Percentiles rank a stretch among this genome's conserved stretches.
These are phyloP conservation scores for Hemicentrotus pulcherrimus DNA, from an alignment of 35 echinoderm and acorn worm species.

Conservation along the genomic window DNA sequence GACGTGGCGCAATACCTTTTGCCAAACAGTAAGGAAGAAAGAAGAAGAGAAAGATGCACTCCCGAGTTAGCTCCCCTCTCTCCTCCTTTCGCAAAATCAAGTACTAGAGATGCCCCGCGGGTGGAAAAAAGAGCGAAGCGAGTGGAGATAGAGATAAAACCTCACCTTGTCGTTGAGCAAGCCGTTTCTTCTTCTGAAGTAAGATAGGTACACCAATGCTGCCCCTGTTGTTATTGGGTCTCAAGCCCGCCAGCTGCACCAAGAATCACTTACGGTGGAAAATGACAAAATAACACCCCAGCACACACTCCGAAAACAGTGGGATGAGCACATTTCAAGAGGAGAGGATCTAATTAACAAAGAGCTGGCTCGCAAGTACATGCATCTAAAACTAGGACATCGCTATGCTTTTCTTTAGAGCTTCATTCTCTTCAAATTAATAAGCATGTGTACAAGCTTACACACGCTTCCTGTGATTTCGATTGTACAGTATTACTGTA, in stretches of 20 bases:
- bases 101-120: conserved; percentile 37
- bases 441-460: too few relatives aligned
- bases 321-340: neutral
- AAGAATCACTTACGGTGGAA: conserved; percentile 28
- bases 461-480: too few relatives aligned
- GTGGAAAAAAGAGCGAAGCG: neutral
- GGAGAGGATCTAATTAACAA: conserved; percentile 12
- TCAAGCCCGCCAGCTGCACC: conserved; percentile 19
- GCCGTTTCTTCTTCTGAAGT: neutral
- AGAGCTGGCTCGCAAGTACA: neutral
- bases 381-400: neutral
- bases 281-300: conserved; percentile 24
- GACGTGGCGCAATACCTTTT: neutral
- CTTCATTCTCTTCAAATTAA: neutral
- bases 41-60: neutral
- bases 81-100: neutral
- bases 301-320: neutral
- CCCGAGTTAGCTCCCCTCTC: neutral
- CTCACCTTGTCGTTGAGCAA: neutral
- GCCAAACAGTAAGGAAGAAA: neutral
- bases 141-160: neutral
- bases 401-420: neutral
- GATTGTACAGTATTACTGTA: too few relatives aligned
- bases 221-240: conserved; percentile 42
- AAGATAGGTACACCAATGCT: neutral